Conservation (phyloP, 2,888 invertebrate genomes). For the Lampropteryx suffumata region DNA sequence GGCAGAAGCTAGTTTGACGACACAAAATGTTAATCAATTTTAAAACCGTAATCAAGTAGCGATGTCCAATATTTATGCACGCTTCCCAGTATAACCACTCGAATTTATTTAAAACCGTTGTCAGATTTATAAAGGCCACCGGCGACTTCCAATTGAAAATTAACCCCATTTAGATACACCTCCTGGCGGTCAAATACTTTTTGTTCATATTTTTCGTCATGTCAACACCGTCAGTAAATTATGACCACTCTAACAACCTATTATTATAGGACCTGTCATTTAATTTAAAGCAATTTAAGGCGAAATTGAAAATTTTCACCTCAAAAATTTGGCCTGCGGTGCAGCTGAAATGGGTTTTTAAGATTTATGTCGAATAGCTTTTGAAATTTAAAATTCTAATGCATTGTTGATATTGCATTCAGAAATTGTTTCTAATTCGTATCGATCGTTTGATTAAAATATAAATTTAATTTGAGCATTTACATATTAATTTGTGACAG, state of each 20-base stretch:
- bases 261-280: conserved; percentile 77
- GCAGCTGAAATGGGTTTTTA: conserved; percentile 62
- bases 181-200: conserved; percentile 64
- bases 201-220: conserved; percentile 59
- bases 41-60: conserved; percentile 50
- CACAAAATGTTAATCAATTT: conserved; percentile 55
- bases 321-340: conserved; percentile 69
- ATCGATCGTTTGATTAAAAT: conserved; percentile 34
- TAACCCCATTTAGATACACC: conserved; percentile 76
- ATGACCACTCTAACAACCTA: conserved; percentile 74
- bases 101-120: conserved; percentile 63
- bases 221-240: conserved; percentile 79
- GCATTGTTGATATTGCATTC: conserved; percentile 43
- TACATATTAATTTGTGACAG: conserved; percentile 54
- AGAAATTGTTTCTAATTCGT: conserved; percentile 41
- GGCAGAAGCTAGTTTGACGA: conserved; percentile 43
- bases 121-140: conserved; percentile 75
- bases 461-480: conserved; percentile 44
- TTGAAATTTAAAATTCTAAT: conserved; percentile 57
- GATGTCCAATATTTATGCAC: conserved; percentile 61
- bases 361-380: conserved; percentile 65
- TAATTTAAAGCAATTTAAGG: conserved; percentile 68
- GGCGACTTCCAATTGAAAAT: conserved; percentile 77
- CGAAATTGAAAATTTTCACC: conserved; percentile 71
- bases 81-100: conserved; percentile 55